phyloP scores from a whole-genome alignment of 2,797 vertebrate genomes.

The Crocidura indochinensis region DNA sequence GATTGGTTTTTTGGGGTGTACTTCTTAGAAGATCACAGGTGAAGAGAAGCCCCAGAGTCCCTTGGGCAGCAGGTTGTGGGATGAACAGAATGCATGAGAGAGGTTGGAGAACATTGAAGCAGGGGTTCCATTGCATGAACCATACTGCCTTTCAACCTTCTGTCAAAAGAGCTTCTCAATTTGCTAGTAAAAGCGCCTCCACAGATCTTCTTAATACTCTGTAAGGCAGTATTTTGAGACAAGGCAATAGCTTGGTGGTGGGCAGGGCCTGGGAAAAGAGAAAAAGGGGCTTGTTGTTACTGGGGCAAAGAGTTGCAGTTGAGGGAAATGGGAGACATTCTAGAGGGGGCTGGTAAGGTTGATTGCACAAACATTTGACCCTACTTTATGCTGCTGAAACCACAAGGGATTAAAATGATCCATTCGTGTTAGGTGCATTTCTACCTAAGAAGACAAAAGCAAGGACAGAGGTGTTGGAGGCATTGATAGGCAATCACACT shows the following conservation, averaged over 20 bases:
- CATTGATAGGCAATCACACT: neutral
- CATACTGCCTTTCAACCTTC: neutral
- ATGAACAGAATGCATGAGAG: neutral
- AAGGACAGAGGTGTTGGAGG: neutral
- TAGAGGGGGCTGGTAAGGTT: neutral
- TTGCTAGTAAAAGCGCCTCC: neutral
- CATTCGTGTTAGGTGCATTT: neutral
- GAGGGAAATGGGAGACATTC: neutral
- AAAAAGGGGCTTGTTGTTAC: too few species aligned
- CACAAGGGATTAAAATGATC: neutral
- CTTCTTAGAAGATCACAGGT: neutral
- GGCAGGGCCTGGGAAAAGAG: neutral
- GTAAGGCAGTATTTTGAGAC: neutral
- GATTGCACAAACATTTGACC: rapidly evolving
- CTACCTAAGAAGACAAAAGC: neutral
- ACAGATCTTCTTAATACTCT: neutral
- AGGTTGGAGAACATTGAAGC: rapidly evolving
- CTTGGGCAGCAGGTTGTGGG: neutral
- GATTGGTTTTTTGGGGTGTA: neutral
- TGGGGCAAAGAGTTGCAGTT: neutral
- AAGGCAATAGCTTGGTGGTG: neutral
- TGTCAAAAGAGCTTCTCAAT: neutral
- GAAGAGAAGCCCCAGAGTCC: neutral
- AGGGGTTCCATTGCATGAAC: neutral
- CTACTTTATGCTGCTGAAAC: neutral